phyloP scores from a whole-genome alignment of 2,113 vertebrate species.

The Perccottus glenii region DNA sequence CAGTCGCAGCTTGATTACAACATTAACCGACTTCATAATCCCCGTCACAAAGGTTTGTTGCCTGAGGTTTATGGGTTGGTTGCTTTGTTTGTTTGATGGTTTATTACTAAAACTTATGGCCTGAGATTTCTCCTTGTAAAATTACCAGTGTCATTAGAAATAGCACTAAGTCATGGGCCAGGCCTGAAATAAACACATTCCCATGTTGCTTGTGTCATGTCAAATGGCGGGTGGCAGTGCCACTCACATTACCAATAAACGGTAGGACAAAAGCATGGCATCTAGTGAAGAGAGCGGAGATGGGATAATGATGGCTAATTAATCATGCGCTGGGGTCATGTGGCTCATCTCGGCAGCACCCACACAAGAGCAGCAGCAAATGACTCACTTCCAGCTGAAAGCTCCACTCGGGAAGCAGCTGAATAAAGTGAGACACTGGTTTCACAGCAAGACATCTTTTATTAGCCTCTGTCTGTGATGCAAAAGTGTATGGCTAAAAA shows the following conservation, averaged over 20 bases:
- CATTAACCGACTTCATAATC: background rate
- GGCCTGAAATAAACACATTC: conserved; percentile 21
- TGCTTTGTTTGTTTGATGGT: too few species aligned
- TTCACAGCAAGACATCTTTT: conserved; percentile 41
- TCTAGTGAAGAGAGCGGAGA: conserved; percentile 65
- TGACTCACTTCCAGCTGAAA: conserved; percentile 67
- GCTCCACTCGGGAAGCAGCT: conserved; percentile 48
- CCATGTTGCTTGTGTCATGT: conserved; percentile 25
- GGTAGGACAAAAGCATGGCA: conserved; percentile 65
- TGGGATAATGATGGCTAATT: conserved; percentile 75
- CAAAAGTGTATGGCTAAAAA: conserved; percentile 31
- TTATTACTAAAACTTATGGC: background rate
- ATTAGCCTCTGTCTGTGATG: conserved; percentile 37
- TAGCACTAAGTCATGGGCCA: background rate
- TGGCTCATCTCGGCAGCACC: conserved; percentile 50
- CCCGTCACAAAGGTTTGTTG: background rate
- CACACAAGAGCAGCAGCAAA: conserved; percentile 45
- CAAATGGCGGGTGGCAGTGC: conserved; percentile 35
- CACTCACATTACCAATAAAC: conserved; percentile 57
- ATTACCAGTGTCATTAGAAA: background rate
- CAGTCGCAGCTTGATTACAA: background rate
- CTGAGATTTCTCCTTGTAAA: background rate
- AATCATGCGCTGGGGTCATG: conserved; percentile 65
- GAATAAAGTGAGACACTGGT: conserved; percentile 45
- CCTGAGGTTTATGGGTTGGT: background rate